These are phyloP conservation scores for Sus scrofa DNA, from an alignment of 2,113 vertebrate species.

Conservation along the genomic window T2T-Sscrofa CM000818.6:107187001-107187500, in stretches of 20 bases:
- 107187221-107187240: not conserved
- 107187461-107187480: not conserved
- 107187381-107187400: slow-evolving; percentile 57
- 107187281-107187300: slow-evolving; percentile 15
- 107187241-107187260: slow-evolving; percentile 20
- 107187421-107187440: not conserved
- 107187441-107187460: not conserved
- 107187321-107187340: not conserved
- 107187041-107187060: not conserved
- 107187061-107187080: slow-evolving; percentile 39
- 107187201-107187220: not conserved
- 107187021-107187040: not conserved
- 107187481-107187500: not conserved
- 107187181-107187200: not conserved
- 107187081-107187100: not conserved
- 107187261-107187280: not conserved
- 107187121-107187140: slow-evolving; percentile 23
- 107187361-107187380: slow-evolving; percentile 32
- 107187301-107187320: not conserved
- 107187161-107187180: not conserved
- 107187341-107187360: slow-evolving; percentile 70
- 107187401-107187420: not conserved
- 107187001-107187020: not conserved
- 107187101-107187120: not conserved
- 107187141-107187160: not conserved